Evolutionary conservation across 2,888 invertebrate genomes (phyloP), one percentile per base, ranked within the genome.

Genomic region (Eupithecia inturbata): DNA sequence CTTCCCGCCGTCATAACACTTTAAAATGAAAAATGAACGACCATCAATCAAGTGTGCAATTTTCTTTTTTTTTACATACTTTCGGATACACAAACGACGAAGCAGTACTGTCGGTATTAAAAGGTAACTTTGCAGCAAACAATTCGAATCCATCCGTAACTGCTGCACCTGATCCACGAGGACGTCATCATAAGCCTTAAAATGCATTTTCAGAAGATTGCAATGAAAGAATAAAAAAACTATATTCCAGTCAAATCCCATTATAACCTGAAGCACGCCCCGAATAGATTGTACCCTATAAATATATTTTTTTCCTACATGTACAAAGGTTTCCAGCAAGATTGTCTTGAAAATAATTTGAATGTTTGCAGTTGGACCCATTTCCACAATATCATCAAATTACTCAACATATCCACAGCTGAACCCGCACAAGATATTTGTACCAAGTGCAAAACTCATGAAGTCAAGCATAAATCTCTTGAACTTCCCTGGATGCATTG

Each of bases 141-240:
- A 71, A 71, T 67, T 67, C 67, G 26, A 67, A 71, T 71, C 67
- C 71, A 53, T 70, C 72, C 70, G 68, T 75, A 36, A 68, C 64
- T 45, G 72, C 70, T 64, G 45, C 75, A 73, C 72, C 66, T 71
- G 76, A 73, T 71, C 73, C 67, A 70, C 68, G 73, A 71, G 76
- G 73, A 66, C 71, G 76, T 60, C 70, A 60, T 60, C 70, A 60
- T 53, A 53, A 53, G 53, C 53, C 53, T 53, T 53, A n/a, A 53
- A 53, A 53, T 53, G 53, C 53, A 53, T 53, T 53, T 53, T 53
- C 53, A 53, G 53, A 53, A 53, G 53, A 53, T 53, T 53, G n/a
- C 53, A 53, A 53, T 53, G 53, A 53, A 53, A 53, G n/a, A 53
- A 53, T 53, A 53, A 53, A 53, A 53, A 53, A 53, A 53, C 31